phyloP scores from a whole-genome alignment of 2,113 vertebrate genomes.

The Ramphastos sulfuratus region DNA sequence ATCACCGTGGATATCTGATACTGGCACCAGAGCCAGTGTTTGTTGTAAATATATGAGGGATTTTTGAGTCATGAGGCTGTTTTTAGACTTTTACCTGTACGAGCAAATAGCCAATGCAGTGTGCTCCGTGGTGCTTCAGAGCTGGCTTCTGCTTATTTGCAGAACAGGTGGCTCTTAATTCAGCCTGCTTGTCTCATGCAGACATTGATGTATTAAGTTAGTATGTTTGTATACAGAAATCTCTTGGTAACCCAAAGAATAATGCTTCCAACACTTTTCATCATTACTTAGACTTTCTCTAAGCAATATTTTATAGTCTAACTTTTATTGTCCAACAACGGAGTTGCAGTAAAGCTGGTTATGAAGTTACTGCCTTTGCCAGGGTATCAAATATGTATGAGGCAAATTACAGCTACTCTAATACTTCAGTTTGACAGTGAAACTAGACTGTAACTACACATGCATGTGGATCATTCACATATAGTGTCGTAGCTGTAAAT shows the following conservation, averaged over 20 bases:
- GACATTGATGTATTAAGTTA: background rate
- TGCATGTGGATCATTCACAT: background rate
- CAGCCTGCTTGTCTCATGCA: background rate
- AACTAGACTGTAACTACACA: background rate
- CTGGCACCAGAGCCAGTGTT: background rate
- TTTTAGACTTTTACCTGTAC: background rate
- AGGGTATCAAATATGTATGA: background rate
- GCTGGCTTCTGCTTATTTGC: background rate
- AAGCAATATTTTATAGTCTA: background rate
- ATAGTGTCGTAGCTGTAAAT: background rate
- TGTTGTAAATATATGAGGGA: fast-evolving
- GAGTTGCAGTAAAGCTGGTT: background rate
- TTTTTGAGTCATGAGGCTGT: background rate
- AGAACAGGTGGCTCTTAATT: background rate
- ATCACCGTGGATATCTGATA: background rate
- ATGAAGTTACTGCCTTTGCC: background rate
- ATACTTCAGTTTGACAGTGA: background rate
- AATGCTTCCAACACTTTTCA: background rate
- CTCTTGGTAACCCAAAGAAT: background rate
- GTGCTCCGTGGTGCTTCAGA: background rate
- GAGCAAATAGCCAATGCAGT: background rate
- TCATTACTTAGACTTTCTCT: background rate
- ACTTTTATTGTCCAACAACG: background rate
- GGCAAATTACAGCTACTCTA: background rate
- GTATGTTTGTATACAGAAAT: fast-evolving